Base-by-base conservation (phyloP, 2,888 invertebrate species). In the Cataglyphis livida region DNA sequence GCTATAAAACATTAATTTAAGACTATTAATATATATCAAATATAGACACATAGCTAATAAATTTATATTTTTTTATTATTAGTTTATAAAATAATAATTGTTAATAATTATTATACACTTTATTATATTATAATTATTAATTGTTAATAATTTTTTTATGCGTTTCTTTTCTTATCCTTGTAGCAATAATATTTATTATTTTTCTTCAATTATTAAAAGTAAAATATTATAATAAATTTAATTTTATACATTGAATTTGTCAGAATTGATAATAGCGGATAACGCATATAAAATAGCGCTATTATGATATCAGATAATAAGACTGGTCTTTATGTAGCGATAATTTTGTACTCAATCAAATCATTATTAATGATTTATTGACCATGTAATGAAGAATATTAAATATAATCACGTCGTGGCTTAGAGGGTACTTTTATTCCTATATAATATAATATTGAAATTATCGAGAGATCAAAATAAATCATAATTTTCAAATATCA, bases 271-370 rank as follows among this genome's bases (percentile, higher is more conserved):
- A 32, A 18, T 21, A 9, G 9, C 6, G 38, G 18, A 51, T 54
- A 25, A 18, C 18, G 32, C n/a, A 54, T 35, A 76, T 76, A 66
- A 21, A 32, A 9, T 57, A 66, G 57, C 54, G 54, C 66, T 41
- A 76, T 28, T 32, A 21, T 9, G 35, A 54, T 35, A 35, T 41
- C 57, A 66, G n/a, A 54, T 66, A 65, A 9, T 48, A 78, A 68
- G 15, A 32, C 15, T 32, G 12, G 1, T 15, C 48, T 66, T 68
- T 59, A 54, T 41, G 41, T 18, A 59, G 21, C 32, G 66, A 68
- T 78, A 57, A 78, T 68, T 32, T 78, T 57, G 41, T 41, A 68
- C 57, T 78, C 21, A 61, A 65, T 54, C n/a, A 41, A 68, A 78
- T 59, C 41, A 68, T 10, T 15, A 21, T 2, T 68, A 51, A 51